Base-by-base conservation (phyloP, 1,140 invertebrate species). In the Brachionus paranguensis region DNA sequence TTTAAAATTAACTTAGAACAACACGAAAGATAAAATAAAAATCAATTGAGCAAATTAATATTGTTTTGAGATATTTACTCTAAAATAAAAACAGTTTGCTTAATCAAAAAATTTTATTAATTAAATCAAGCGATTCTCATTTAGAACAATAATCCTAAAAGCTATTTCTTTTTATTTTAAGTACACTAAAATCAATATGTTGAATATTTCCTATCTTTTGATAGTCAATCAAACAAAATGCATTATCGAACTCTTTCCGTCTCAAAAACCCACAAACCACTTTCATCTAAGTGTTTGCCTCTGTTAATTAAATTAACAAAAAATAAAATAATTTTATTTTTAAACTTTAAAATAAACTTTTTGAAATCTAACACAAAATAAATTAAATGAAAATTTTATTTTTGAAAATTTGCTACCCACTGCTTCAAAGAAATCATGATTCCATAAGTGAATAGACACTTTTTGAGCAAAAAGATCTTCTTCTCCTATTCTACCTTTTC, bases 31-130 rank as follows among this genome's bases (percentile, higher is more conserved):
- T 33, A 41, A 68, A 68, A 72, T 43, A 12, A 43, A 72, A 72
- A 72, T 72, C 68, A 72, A 72, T 72, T 72, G 68, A 72, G 37
- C 68, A 72, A 72, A 72, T 72, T 72, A 72, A 41, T 72, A 41
- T 72, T 72, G 29, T 41, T 72, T 72, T 72, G 68, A 43, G 65
- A 68, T 68, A 68, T 68, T 68, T 68, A 68, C 65, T 33, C 14
- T 37, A 41, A 24, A 68, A 68, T 68, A 41, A 33, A 41, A 68
- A 41, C 33, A 45, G 37, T 43, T 72, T 72, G 17, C 17, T 41
- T 72, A 41, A 20, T 72, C 37, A 41, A 72, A 72, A 12, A 20
- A 20, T 72, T 72, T 20, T 17, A 41, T 43, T 72, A 41, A 68
- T 68, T 68, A 33, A 68, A 68, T 68, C 33, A 68, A 68, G 27